phyloP scores from a whole-genome alignment of 2,888 invertebrate genomes.

The Drosophila histrio region DNA sequence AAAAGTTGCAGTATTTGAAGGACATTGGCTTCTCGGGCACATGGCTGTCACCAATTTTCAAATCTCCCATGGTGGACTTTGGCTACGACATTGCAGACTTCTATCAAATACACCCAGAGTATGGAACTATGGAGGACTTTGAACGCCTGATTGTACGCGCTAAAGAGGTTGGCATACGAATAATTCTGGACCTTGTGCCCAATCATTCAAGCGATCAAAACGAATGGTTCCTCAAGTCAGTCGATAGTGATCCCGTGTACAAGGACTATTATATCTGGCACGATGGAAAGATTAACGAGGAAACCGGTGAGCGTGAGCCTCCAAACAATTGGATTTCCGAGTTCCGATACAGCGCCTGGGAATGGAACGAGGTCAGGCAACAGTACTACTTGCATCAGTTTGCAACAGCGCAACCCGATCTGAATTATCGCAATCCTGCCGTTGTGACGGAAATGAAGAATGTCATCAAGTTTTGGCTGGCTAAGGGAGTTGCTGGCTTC shows the following conservation, averaged over 20 bases:
- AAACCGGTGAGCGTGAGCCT: conserved; percentile 81
- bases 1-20: conserved; percentile 87
- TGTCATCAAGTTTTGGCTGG: conserved; percentile 90
- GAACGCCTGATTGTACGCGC: conserved; percentile 86
- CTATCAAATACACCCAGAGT: conserved; percentile 88
- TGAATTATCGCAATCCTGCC: conserved; percentile 86
- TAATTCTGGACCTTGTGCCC: conserved; percentile 85
- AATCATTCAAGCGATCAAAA: conserved; percentile 90
- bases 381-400: conserved; percentile 89
- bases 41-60: conserved; percentile 91
- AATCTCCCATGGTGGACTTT: conserved; percentile 91
- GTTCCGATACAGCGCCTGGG: conserved; percentile 88
- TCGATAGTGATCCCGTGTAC: conserved; percentile 86
- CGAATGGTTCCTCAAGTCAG: conserved; percentile 92
- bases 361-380: conserved; percentile 85
- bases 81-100: conserved; percentile 92
- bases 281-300: conserved; percentile 82
- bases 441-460: conserved; percentile 86
- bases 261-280: conserved; percentile 92
- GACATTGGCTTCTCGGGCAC: conserved; percentile 88
- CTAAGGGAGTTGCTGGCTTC: conserved; percentile 92
- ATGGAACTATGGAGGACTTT: conserved; percentile 90
- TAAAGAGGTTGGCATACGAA: conserved; percentile 85
- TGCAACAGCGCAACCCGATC: conserved; percentile 87
- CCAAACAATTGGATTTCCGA: conserved; percentile 86